These are phyloP conservation scores for Beaufortia kweichowensis DNA, from an alignment of 2,113 vertebrate genomes.

Conservation along the genomic window DNA sequence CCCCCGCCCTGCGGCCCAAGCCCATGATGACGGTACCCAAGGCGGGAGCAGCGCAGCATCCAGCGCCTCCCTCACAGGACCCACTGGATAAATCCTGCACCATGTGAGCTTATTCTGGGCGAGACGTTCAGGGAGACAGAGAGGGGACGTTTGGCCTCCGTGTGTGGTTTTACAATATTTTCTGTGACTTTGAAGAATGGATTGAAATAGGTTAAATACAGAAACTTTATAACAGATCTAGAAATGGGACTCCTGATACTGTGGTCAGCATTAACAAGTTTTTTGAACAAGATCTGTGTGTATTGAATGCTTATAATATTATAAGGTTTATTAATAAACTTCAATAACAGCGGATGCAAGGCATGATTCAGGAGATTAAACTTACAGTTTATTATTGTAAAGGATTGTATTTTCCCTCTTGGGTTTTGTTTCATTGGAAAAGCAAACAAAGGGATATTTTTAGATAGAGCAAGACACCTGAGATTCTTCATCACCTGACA, in stretches of 20 bases:
- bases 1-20: constrained; percentile 92
- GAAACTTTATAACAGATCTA: not conserved
- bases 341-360: not conserved
- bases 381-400: constrained; percentile 21
- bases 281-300: not conserved
- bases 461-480: not conserved
- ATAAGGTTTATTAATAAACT: constrained; percentile 40
- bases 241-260: not conserved
- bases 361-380: constrained; percentile 3
- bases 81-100: constrained; percentile 96
- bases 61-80: constrained; percentile 82
- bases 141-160: not conserved
- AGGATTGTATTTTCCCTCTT: constrained; percentile 23
- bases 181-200: constrained; percentile 3
- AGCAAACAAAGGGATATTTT: not conserved
- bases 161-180: not conserved
- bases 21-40: constrained; percentile 89
- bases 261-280: not conserved
- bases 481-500: not conserved
- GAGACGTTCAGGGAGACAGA: not conserved
- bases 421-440: constrained; percentile 8
- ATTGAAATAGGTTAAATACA: constrained; percentile 9
- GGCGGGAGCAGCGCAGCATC: constrained; percentile 80
- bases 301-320: constrained; percentile 22
- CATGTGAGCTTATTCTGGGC: constrained; percentile 76